A percentile compares a stretch with the other conserved stretches of the same genome.
Evolutionary conservation across 53 echinoderm and acorn worm species (phyloP).

Genomic region (Henricia sp.): DNA sequence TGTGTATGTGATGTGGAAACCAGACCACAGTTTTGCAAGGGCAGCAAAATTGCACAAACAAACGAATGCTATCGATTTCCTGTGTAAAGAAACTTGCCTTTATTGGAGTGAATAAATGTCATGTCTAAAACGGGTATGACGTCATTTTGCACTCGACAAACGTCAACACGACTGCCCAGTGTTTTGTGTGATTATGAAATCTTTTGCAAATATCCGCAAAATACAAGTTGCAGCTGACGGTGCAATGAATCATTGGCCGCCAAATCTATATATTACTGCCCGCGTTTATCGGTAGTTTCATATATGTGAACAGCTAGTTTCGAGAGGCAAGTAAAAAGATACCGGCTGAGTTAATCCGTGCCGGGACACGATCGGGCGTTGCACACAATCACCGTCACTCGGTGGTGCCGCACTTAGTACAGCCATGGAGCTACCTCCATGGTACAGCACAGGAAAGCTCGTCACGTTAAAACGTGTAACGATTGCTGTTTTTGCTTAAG

Average conservation of each 20-base stretch:
- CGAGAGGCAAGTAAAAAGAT: slow-evolving; percentile 18
- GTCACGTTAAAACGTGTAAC: not conserved
- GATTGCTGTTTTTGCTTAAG: no score
- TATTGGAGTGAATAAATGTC: not conserved
- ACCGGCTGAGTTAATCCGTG: not conserved
- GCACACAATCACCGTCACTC: no score
- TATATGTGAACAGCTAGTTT: not conserved
- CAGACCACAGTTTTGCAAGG: no score
- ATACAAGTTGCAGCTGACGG: slow-evolving; percentile 12
- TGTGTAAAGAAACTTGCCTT: no score
- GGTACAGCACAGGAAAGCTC: not conserved
- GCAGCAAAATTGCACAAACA: no score
- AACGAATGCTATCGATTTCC: no score
- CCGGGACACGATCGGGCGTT: not conserved
- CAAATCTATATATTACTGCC: slow-evolving; percentile 1
- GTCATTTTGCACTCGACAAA: not conserved
- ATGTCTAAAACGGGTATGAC: not conserved
- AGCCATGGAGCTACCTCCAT: not conserved
- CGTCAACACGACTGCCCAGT: not conserved
- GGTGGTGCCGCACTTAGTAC: not conserved
- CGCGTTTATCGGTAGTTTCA: not conserved
- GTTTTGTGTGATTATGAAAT: slow-evolving; percentile 28
- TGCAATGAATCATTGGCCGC: slow-evolving; percentile 17
- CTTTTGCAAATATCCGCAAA: not conserved
- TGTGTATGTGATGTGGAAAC: no score